Evolutionary conservation across 2,113 vertebrate species (phyloP).

Genomic region (Tauraco erythrolophus): DNA sequence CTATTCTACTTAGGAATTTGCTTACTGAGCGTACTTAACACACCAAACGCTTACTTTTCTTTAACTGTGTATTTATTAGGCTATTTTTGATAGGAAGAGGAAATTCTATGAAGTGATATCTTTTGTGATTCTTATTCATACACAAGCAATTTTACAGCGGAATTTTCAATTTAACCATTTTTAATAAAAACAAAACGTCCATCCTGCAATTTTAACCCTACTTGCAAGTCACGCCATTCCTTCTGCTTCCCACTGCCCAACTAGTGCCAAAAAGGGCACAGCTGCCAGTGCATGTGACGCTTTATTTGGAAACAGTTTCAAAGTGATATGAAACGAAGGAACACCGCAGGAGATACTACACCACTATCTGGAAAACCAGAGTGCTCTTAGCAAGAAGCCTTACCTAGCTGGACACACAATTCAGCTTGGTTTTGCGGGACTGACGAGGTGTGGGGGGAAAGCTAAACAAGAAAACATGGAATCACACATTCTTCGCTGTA

Average conservation of each 20-base stretch:
- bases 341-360: accelerated
- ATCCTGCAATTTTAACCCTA: neutral
- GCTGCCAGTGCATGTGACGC: accelerated
- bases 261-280: accelerated
- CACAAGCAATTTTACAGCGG: neutral
- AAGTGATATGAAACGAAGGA: accelerated
- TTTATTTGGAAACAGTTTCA: neutral
- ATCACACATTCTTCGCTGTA: neutral
- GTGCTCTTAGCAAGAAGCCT: neutral
- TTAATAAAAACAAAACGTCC: accelerated
- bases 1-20: neutral
- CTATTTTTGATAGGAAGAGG: neutral
- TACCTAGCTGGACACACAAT: neutral
- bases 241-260: neutral
- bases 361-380: neutral
- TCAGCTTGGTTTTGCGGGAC: neutral
- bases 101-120: neutral
- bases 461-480: neutral
- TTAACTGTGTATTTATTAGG: neutral
- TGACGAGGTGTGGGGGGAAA: accelerated
- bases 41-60: neutral
- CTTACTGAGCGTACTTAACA: neutral
- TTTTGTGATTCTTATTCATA: neutral
- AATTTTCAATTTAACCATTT: neutral
- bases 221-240: neutral